Percentiles rank a stretch among this genome's conserved stretches.
phyloP scores from a whole-genome alignment of 2,113 vertebrate genomes.

The Trachemys scripta region DNA sequence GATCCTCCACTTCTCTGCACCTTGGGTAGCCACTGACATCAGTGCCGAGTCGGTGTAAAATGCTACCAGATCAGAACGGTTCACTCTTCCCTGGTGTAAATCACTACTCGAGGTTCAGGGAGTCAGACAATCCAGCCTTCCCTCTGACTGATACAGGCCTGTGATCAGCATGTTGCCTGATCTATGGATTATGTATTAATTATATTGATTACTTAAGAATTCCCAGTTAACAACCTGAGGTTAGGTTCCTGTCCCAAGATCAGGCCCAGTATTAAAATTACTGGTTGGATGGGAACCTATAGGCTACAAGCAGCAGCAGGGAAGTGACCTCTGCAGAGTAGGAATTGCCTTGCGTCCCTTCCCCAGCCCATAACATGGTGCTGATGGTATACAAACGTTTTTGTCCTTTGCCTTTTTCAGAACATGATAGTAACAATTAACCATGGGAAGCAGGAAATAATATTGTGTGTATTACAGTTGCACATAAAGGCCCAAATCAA shows the following conservation, averaged over 20 bases:
- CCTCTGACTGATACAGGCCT: not conserved
- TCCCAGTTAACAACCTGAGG: not conserved
- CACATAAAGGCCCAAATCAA: not conserved
- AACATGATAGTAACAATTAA: not conserved
- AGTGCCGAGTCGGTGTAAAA: not conserved
- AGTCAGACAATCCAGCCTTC: not conserved
- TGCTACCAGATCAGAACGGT: not conserved
- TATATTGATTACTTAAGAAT: not conserved
- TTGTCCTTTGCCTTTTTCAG: not conserved
- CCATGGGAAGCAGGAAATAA: not conserved
- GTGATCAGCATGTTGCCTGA: not conserved
- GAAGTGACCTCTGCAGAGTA: not conserved
- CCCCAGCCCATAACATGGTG: not conserved
- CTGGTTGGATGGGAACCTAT: not conserved
- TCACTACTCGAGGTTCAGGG: rapidly evolving
- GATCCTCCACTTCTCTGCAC: not conserved
- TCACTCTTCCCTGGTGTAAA: not conserved
- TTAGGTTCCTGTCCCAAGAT: not conserved
- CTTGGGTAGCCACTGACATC: not conserved
- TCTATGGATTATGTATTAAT: not conserved
- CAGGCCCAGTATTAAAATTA: not conserved
- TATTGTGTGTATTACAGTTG: not conserved
- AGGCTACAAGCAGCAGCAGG: not conserved
- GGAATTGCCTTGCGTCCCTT: not conserved
- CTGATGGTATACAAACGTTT: not conserved